phyloP scores from a whole-genome alignment of 2,113 vertebrate species.

The Bubalus kerabau region DNA sequence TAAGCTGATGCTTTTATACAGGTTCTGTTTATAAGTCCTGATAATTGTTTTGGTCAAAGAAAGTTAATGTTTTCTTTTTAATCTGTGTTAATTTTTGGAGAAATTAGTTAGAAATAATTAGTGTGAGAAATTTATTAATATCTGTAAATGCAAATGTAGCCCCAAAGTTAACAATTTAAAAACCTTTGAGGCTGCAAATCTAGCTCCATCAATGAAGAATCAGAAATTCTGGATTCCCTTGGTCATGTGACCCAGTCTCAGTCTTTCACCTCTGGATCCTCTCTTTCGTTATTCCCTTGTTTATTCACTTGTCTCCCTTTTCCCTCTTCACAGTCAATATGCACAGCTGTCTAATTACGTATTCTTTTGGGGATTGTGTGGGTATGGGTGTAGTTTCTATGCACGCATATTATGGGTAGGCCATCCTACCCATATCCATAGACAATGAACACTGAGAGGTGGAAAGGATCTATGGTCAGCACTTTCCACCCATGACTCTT shows the following conservation, averaged over 20 bases:
- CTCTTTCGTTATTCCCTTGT: background rate
- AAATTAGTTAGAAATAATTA: slow-evolving; percentile 63
- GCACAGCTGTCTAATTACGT: background rate
- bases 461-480: background rate
- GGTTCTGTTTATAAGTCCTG: slow-evolving; percentile 60
- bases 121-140: slow-evolving; percentile 76
- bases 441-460: background rate
- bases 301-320: background rate
- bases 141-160: slow-evolving; percentile 70
- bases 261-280: background rate
- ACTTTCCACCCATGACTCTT: background rate
- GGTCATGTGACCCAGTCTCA: background rate
- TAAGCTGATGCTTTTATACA: slow-evolving; percentile 56
- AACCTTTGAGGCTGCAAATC: slow-evolving; percentile 30
- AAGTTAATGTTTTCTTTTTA: slow-evolving; percentile 48
- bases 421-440: background rate
- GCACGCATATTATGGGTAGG: background rate
- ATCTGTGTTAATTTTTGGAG: slow-evolving; percentile 72
- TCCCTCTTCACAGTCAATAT: background rate
- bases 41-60: slow-evolving; percentile 31
- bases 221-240: background rate
- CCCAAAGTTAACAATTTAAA: slow-evolving; percentile 76
- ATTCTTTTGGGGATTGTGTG: background rate
- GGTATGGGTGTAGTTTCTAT: background rate
- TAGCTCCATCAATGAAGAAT: slow-evolving; percentile 44